Evolutionary conservation across 1,140 invertebrate species (phyloP).

Genomic region (Drosophila fuyamai): DNA sequence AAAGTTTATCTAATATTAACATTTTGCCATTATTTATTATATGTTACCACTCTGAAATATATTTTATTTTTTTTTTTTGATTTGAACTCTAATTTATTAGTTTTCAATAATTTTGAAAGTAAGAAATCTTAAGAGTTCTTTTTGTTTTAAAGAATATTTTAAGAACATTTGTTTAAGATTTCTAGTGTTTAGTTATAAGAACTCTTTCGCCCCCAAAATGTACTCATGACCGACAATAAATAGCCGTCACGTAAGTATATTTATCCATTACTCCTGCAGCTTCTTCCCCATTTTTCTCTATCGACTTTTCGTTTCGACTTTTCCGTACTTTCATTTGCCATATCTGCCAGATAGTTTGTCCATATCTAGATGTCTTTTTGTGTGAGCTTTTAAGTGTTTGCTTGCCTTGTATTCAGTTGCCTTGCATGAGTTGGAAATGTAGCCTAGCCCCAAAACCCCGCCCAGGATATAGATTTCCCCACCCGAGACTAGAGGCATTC

Average conservation of each 20-base stretch:
- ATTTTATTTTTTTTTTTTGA: too few species aligned
- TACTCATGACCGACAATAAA: slow-evolving; percentile 6
- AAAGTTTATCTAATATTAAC: too few species aligned
- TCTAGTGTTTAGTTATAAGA: slow-evolving; percentile 11
- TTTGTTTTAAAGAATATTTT: too few species aligned
- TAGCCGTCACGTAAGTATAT: slow-evolving; percentile 34
- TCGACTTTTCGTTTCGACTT: slow-evolving; percentile 27
- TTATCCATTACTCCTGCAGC: slow-evolving; percentile 8
- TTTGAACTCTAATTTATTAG: too few species aligned
- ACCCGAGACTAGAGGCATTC: background rate
- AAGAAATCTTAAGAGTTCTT: too few species aligned
- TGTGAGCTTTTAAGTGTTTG: slow-evolving; percentile 46
- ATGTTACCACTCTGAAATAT: too few species aligned
- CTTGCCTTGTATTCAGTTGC: slow-evolving; percentile 45
- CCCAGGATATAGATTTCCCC: background rate
- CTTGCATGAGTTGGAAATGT: slow-evolving; percentile 37
- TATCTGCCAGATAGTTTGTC: slow-evolving; percentile 34
- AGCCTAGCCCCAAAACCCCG: background rate
- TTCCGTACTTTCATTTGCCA: slow-evolving; percentile 27
- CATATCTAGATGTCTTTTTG: slow-evolving; percentile 40
- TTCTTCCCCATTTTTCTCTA: slow-evolving; percentile 15
- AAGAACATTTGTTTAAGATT: too few species aligned
- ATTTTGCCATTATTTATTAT: too few species aligned
- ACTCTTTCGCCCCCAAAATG: slow-evolving; percentile 19
- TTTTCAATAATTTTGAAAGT: too few species aligned